Base-by-base conservation (phyloP, 2,888 invertebrate species). In the Tigriopus californicus region DNA sequence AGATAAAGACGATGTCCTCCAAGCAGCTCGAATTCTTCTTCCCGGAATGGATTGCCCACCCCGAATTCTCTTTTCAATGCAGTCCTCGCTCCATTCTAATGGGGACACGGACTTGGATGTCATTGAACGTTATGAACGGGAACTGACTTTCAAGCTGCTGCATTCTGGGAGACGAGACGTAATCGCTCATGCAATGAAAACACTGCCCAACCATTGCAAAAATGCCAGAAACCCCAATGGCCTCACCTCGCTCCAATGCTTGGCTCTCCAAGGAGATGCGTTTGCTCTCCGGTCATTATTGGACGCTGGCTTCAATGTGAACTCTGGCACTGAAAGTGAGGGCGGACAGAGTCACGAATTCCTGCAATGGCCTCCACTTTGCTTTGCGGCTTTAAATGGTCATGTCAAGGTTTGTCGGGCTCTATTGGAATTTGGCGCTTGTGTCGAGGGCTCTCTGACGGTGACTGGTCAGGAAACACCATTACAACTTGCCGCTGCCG, bases 401-500 rank as follows among this genome's bases (percentile, higher is more conserved):
- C 68, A 72, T 62, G 46, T 64, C 33, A n/a, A 91, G 60, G 85
- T 86, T 62, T 78, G 82, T 20, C 86, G 88, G 1, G 89, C 87
- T 0, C 33, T 64, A 25, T 24, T 91, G 60, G 85, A 86, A 62
- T 78, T 82, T 20, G 86, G 88, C 1, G 89, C 87, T 0, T 76
- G 81, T 55, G 85, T 86, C 0, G 90, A 91, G 71, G 90, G 89
- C 1, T 88, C 88, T 0, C 85, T 85, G 3, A 69, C 82, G 5
- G 83, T 83, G 24, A 88, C 88, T 67, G 83, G 83, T 67, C 88
- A 89, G 0, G 76, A 90, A 52, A 90, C 90, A 0, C 91, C 91
- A 0, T 70, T 91, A 40, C 91, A 91, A 79, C 76, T 83, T 60
- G 87, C 89, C 1, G 82, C 86, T 61, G 87, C 86, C 0, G 80